Evolutionary conservation across 2,113 vertebrate genomes (phyloP), one percentile per base, ranked within the genome.

Genomic region (Andinoacara biseriatus): DNA sequence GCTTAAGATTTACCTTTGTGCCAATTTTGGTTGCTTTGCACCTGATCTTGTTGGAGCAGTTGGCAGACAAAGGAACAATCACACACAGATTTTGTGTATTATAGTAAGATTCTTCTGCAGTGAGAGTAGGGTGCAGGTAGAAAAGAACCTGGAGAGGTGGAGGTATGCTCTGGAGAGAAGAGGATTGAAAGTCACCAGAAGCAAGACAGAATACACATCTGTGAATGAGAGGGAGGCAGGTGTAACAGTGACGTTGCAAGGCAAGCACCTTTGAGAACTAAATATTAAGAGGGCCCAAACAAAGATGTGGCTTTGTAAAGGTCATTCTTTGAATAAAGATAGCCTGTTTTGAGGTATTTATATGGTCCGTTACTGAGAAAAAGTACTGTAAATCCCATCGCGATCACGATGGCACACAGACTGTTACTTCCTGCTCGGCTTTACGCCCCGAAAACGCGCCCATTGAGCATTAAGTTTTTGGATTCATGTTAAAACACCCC

Each of bases 291-390:
- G 26, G 43, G 43, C 14, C 0, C 43, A 46, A 46, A 46, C 15
- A 72, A 72, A 24, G 24, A 24, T 69, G 24, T 69, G 0, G 0
- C 17, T 24, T 52, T 72, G 43, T 52, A 31, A 69, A 2, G 43
- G 24, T 6, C 10, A 26, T 26, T 26, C 26, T 26, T 26, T 26
- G 26, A 26, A 26, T 26, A 26, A 26, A 26, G 2, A 26, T 26
- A 26, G 26, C 26, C 3, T 26, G 26, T 26, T 26, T 26, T 26
- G 26, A 26, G 26, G 26, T 26, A 26, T 26, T 26, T 26, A 26
- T 26, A 26, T 3, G 3, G 3, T 26, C 26, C 26, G 26, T 26
- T 26, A 26, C 26, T 26, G 26, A 26, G 26, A 26, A 26, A 26
- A 26, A 26, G 26, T 26, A 26, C 26, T 26, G 26, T 26, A 26